Evolutionary conservation across 1,140 invertebrate species (phyloP).

Genomic region (Drosophila chauvacae): DNA sequence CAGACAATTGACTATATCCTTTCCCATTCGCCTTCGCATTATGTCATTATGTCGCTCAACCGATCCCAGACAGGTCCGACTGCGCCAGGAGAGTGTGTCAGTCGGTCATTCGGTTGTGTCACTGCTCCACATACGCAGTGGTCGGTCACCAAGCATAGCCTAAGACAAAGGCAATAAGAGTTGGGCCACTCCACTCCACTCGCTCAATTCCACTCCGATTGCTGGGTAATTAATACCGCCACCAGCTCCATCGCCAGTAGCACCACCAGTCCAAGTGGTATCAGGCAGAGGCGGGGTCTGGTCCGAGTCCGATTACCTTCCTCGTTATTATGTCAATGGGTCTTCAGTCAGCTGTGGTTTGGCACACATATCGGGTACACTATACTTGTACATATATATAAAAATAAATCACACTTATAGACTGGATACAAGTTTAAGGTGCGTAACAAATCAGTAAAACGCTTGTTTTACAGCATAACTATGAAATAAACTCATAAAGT

Average conservation of each 20-base stretch:
- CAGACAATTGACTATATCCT: conserved; percentile 46
- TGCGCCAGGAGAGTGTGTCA: conserved; percentile 59
- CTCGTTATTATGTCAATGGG: conserved; percentile 84
- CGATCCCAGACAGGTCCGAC: conserved; percentile 25
- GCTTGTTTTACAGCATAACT: not conserved
- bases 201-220: conserved; percentile 52
- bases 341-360: conserved; percentile 55
- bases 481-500: not conserved
- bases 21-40: conserved; percentile 45
- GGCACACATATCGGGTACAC: conserved; percentile 38
- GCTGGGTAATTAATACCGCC: conserved; percentile 73
- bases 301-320: conserved; percentile 77
- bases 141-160: conserved; percentile 68
- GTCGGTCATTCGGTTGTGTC: conserved; percentile 73
- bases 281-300: conserved; percentile 27
- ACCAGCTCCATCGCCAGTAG: conserved; percentile 24
- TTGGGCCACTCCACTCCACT: conserved; percentile 31
- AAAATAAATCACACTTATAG: conserved; percentile 40
- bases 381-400: conserved; percentile 8
- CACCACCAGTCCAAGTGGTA: conserved; percentile 26
- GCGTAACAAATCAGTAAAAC: not conserved
- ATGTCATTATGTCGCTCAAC: conserved; percentile 45
- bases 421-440: conserved; percentile 29
- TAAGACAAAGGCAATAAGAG: conserved; percentile 55
- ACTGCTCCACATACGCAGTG: conserved; percentile 51